Conservation (phyloP, 2,888 invertebrate genomes). For the Tenthredo distinguenda region DNA sequence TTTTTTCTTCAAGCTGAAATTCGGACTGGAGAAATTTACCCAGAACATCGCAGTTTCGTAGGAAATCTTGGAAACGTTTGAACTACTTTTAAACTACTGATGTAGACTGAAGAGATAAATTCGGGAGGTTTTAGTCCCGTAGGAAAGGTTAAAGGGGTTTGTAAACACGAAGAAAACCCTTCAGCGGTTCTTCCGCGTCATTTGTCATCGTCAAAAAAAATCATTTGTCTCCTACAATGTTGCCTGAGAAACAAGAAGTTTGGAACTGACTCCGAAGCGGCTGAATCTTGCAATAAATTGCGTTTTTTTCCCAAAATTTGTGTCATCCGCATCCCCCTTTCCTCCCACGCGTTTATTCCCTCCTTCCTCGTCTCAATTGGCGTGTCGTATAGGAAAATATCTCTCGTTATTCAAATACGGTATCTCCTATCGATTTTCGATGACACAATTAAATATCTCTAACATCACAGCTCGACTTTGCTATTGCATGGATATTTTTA, state of each 20-base stretch:
- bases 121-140: neutral
- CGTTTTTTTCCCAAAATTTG: too few relatives aligned
- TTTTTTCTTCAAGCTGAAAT: too few relatives aligned
- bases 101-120: too few relatives aligned
- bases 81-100: neutral
- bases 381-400: neutral
- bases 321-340: too few relatives aligned
- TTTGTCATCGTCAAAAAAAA: too few relatives aligned
- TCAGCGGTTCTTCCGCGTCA: neutral
- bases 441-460: constrained; percentile 2
- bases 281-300: too few relatives aligned
- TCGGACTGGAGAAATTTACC: neutral
- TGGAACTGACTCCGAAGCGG: too few relatives aligned
- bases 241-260: too few relatives aligned
- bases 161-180: neutral
- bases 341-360: neutral
- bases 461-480: neutral
- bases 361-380: neutral
- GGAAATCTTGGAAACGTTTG: neutral
- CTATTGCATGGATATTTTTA: neutral
- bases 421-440: constrained; percentile 3
- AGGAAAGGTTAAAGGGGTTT: neutral
- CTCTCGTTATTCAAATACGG: neutral
- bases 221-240: too few relatives aligned
- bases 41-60: neutral